Evolutionary conservation across 1,140 invertebrate species (phyloP).

Genomic region (Sycophaga agraensis): DNA sequence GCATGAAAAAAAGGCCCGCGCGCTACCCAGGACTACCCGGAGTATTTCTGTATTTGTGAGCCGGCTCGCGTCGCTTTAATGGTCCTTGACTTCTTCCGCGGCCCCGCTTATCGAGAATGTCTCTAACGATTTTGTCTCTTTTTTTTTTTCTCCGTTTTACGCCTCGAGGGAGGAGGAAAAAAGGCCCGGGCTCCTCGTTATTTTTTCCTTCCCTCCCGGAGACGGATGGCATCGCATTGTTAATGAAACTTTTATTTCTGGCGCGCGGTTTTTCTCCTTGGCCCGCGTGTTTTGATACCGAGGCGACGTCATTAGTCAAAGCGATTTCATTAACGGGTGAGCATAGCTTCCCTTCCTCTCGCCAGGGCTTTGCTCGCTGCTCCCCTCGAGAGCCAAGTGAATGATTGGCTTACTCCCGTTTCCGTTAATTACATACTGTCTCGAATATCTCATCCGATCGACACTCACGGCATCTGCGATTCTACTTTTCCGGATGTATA

Average conservation of each 20-base stretch:
- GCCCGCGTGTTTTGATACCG: no score
- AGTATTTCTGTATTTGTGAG: slow-evolving; percentile 17
- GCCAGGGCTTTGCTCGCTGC: no score
- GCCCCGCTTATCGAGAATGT: background rate
- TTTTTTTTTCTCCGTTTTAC: background rate
- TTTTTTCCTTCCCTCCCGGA: background rate
- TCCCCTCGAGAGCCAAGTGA: no score
- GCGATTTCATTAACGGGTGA: slow-evolving; percentile 24
- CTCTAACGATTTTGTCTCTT: background rate
- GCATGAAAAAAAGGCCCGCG: slow-evolving; percentile 2
- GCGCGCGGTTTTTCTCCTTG: background rate
- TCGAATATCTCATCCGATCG: no score
- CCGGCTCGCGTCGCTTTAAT: slow-evolving; percentile 12
- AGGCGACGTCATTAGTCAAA: slow-evolving; percentile 19
- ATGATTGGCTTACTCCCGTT: no score
- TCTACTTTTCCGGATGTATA: no score
- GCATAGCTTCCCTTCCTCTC: no score
- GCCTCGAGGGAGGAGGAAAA: background rate
- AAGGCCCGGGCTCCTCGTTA: background rate
- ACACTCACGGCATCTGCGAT: no score
- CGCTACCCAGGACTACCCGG: background rate
- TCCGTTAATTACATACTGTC: no score
- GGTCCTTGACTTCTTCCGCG: slow-evolving; percentile 16
- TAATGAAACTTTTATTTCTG: slow-evolving; percentile 9
- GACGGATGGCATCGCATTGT: slow-evolving; percentile 1